phyloP scores from a whole-genome alignment of 1,140 invertebrate genomes.

The Babylonia areolata region DNA sequence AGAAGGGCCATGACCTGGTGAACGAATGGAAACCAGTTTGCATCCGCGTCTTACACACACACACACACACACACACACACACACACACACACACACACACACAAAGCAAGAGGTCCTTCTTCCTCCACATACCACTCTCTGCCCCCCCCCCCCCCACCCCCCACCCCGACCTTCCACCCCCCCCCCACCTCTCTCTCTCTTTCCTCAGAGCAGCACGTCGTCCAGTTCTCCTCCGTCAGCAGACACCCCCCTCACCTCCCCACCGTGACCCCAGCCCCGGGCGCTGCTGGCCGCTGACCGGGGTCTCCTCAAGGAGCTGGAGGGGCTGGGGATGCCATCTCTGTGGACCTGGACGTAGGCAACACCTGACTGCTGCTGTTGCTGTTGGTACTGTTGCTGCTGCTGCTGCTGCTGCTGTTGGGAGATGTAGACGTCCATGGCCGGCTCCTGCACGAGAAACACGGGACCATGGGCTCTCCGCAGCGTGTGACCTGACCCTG shows the following conservation, averaged over 20 bases:
- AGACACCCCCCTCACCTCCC: background rate
- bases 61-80: too few species aligned
- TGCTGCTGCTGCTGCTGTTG: background rate
- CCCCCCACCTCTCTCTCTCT: too few species aligned
- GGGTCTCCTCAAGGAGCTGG: background rate
- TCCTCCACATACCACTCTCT: too few species aligned
- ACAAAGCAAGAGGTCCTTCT: too few species aligned
- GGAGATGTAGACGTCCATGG: background rate
- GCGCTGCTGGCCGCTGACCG: background rate
- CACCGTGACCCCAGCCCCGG: background rate
- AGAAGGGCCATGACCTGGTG: too few species aligned
- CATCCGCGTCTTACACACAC: too few species aligned
- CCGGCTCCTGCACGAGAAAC: background rate
- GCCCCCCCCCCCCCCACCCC: too few species aligned
- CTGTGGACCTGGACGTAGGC: background rate
- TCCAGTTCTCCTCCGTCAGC: background rate
- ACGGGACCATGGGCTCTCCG: background rate
- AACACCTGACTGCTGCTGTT: background rate
- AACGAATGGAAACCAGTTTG: too few species aligned
- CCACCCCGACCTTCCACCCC: too few species aligned
- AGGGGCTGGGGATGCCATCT: too few species aligned
- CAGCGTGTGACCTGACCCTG: background rate
- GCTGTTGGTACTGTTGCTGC: background rate
- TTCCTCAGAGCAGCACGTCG: constrained; percentile 20
- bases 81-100: too few species aligned